Conservation (phyloP, 2,113 vertebrate genomes). For the Delphinapterus leucas region DNA sequence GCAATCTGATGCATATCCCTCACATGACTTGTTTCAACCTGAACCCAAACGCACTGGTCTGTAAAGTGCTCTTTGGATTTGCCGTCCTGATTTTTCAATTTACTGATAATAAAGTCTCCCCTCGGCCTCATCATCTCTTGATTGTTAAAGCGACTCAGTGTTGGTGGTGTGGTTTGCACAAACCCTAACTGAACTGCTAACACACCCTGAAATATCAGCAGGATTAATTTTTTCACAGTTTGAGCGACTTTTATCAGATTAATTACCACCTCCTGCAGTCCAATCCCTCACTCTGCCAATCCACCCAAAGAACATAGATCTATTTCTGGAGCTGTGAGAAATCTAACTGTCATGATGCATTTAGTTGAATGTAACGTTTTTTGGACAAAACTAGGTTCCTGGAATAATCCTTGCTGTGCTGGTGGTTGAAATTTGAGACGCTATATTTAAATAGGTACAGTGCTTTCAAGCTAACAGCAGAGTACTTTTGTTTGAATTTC, state of each 20-base stretch:
- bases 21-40: constrained; percentile 43
- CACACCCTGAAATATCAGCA: constrained; percentile 40
- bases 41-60: constrained; percentile 23
- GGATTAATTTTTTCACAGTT: constrained; percentile 43
- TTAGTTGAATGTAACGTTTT: constrained; percentile 21
- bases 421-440: constrained; percentile 65
- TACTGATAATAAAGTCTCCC: constrained; percentile 41
- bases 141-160: constrained; percentile 45
- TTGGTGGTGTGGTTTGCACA: constrained; percentile 41
- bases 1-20: not conserved
- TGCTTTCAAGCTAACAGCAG: constrained; percentile 64
- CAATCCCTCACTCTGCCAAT: constrained; percentile 14
- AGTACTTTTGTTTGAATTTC: constrained; percentile 61
- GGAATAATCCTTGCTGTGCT: not conserved
- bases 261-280: not conserved
- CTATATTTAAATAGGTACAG: constrained; percentile 58
- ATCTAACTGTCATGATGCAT: constrained; percentile 26
- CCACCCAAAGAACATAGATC: not conserved
- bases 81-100: constrained; percentile 39
- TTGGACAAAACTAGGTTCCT: constrained; percentile 34
- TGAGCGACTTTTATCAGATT: constrained; percentile 37
- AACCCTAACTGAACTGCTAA: constrained; percentile 9
- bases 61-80: constrained; percentile 28
- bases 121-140: constrained; percentile 7
- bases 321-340: constrained; percentile 58